Conservation (phyloP, 2,113 vertebrate species). For the Crypturellus undulatus region DNA sequence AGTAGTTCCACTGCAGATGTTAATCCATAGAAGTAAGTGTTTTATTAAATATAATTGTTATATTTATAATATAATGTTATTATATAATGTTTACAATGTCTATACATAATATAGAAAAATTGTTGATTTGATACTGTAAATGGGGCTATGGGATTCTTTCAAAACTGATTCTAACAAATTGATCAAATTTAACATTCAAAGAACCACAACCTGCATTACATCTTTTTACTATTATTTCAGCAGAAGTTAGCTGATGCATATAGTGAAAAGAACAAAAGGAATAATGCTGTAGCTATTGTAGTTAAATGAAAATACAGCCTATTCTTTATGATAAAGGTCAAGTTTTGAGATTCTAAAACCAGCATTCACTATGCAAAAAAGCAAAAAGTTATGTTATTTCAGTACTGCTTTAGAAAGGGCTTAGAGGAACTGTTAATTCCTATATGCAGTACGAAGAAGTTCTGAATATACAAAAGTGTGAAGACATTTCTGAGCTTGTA, state of each 20-base stretch:
- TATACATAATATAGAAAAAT: background rate
- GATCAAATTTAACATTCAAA: background rate
- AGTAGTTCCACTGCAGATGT: background rate
- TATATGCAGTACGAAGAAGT: background rate
- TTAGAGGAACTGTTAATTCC: background rate
- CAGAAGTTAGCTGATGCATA: background rate
- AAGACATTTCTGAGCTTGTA: background rate
- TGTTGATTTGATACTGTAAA: background rate
- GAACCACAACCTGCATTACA: background rate
- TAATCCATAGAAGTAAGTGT: background rate
- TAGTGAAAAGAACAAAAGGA: constrained; percentile 1
- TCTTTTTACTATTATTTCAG: background rate
- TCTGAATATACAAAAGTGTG: background rate
- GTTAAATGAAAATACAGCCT: background rate
- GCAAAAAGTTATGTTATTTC: background rate
- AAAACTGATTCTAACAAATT: background rate
- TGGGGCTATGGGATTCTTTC: background rate
- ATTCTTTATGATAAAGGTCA: background rate
- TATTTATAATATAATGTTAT: too few relatives aligned
- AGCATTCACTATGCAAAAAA: background rate
- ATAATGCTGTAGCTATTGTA: background rate
- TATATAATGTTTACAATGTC: too few relatives aligned
- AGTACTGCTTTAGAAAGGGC: background rate
- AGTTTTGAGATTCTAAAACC: background rate
- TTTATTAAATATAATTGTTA: background rate